Evolutionary conservation across 2,888 invertebrate genomes (phyloP).

Genomic region (Creontiades dilutus): DNA sequence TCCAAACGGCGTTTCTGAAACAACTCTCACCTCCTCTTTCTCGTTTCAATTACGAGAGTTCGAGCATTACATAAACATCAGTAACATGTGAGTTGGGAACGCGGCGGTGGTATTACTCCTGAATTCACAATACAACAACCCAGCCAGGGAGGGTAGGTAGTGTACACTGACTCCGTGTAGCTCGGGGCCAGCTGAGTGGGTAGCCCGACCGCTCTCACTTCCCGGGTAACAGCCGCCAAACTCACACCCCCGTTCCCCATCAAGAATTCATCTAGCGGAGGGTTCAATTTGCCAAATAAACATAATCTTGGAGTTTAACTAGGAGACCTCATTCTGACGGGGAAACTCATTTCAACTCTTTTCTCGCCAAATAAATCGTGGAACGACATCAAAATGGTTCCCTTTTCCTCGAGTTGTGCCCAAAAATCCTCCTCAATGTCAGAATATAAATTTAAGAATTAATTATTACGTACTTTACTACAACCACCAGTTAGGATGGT

Average conservation of each 20-base stretch:
- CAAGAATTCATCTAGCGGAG: constrained; percentile 12
- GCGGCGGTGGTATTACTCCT: not conserved
- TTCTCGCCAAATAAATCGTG: not conserved
- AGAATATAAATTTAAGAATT: too few relatives aligned
- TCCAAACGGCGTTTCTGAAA: not conserved
- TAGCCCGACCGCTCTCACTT: not conserved
- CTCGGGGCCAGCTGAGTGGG: not conserved
- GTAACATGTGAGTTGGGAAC: not conserved
- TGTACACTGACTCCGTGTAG: not conserved
- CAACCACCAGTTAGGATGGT: too few relatives aligned
- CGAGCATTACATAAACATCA: constrained; percentile 27
- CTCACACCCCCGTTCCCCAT: not conserved
- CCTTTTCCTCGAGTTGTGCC: too few relatives aligned
- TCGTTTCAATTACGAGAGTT: constrained; percentile 1
- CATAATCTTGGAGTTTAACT: constrained; percentile 10
- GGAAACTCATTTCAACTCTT: not conserved
- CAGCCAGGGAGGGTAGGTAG: not conserved
- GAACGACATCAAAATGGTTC: too few relatives aligned
- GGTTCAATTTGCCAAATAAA: constrained; percentile 34
- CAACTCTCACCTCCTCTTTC: not conserved
- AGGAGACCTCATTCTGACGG: not conserved
- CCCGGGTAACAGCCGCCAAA: not conserved
- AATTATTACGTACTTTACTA: too few relatives aligned
- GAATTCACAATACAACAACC: constrained; percentile 7
- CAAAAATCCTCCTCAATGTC: too few relatives aligned